Evolutionary conservation across 2,113 vertebrate genomes (phyloP).

Genomic region (Syngnathoides biaculeatus): DNA sequence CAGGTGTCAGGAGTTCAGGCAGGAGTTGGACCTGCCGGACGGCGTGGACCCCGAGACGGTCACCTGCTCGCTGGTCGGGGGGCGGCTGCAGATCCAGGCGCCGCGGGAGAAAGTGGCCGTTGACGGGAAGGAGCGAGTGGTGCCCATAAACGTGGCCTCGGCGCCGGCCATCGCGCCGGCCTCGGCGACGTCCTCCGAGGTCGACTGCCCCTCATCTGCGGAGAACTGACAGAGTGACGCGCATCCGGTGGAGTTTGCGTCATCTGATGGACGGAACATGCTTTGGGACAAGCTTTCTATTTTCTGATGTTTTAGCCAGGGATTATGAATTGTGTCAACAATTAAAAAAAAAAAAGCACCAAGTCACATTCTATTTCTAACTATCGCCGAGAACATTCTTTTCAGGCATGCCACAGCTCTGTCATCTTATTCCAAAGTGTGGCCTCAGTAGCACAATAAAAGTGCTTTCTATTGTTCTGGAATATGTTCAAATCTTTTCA

Average conservation of each 20-base stretch:
- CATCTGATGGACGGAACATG: not conserved
- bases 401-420: slow-evolving; percentile 1
- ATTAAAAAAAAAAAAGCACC: not conserved
- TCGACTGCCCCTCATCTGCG: not conserved
- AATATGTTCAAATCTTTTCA: not conserved
- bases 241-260: not conserved
- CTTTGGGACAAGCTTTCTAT: not conserved
- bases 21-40: slow-evolving; percentile 72
- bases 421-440: slow-evolving; percentile 1
- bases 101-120: slow-evolving; percentile 34
- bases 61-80: slow-evolving; percentile 67
- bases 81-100: slow-evolving; percentile 69
- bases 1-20: slow-evolving; percentile 72
- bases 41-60: slow-evolving; percentile 63
- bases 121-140: slow-evolving; percentile 62
- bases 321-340: not conserved
- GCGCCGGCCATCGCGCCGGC: slow-evolving; percentile 30
- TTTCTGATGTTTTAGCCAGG: not conserved
- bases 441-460: not conserved
- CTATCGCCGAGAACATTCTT: not conserved
- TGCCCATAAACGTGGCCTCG: slow-evolving; percentile 60
- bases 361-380: slow-evolving; percentile 1
- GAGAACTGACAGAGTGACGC: slow-evolving; percentile 18
- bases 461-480: not conserved
- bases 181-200: not conserved